Evolutionary conservation across 2,113 vertebrate species (phyloP).

Genomic region (Cervus canadensis): DNA sequence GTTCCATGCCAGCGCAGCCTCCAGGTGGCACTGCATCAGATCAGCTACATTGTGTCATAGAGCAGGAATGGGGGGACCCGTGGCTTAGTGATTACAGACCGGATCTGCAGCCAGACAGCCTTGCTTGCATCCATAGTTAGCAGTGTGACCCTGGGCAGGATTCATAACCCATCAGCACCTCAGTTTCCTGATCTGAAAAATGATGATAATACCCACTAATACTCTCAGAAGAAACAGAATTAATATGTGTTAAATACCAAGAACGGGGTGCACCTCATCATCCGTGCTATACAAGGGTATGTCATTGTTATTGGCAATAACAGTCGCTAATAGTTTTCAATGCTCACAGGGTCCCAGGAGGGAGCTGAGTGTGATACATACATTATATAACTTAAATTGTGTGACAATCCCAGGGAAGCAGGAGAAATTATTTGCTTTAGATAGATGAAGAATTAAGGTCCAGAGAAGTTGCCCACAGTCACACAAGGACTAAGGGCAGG

Average conservation of each 20-base stretch:
- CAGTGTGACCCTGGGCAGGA: neutral
- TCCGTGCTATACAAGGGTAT: neutral
- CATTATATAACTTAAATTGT: neutral
- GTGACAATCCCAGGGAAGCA: neutral
- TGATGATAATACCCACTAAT: neutral
- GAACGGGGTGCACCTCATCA: neutral
- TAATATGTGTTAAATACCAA: neutral
- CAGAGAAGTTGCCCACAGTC: neutral
- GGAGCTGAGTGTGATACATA: neutral
- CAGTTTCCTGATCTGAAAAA: neutral
- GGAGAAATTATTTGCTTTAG: neutral
- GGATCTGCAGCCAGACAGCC: neutral
- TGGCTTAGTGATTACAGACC: neutral
- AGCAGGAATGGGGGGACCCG: fast-evolving
- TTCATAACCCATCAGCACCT: neutral
- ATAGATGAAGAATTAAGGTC: neutral
- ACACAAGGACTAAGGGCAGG: neutral
- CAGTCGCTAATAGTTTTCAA: neutral
- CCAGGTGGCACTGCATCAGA: neutral
- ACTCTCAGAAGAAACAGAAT: neutral
- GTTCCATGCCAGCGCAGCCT: neutral
- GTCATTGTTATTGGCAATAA: neutral
- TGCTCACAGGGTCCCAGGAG: neutral
- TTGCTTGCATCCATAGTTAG: neutral
- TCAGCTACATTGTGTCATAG: neutral